A percentile compares a stretch with the other conserved stretches of the same genome.
Conservation (phyloP, 2,113 vertebrate genomes). For the Menidia beryllina region DNA sequence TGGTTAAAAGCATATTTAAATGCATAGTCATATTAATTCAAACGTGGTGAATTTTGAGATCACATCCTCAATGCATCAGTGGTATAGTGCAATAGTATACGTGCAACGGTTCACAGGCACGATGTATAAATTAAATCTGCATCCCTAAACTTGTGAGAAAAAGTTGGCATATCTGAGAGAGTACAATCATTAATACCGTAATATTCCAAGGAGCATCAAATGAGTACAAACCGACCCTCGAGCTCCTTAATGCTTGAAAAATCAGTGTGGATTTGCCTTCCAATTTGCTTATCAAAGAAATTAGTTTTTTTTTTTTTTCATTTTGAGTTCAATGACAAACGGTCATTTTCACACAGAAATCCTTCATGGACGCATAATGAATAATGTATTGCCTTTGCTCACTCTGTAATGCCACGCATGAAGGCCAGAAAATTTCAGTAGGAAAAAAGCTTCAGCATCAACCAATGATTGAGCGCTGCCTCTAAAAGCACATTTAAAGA, state of each 20-base stretch:
- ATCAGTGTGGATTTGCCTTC: slow-evolving; percentile 18
- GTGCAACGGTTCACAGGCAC: too few species aligned
- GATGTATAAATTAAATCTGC: too few species aligned
- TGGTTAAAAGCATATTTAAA: too few species aligned
- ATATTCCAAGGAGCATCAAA: slow-evolving; percentile 21
- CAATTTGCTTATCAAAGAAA: slow-evolving; percentile 42
- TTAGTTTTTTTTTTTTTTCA: slow-evolving; percentile 38
- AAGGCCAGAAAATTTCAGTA: slow-evolving; percentile 7
- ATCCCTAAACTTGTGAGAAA: too few species aligned
- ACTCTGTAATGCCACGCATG: not conserved
- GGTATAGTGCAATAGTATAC: too few species aligned
- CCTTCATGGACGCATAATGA: slow-evolving; percentile 34
- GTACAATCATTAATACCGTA: slow-evolving; percentile 43
- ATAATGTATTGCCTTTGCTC: slow-evolving; percentile 37
- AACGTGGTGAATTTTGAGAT: too few species aligned
- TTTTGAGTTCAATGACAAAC: slow-evolving; percentile 31
- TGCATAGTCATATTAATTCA: too few species aligned
- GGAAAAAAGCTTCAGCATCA: slow-evolving; percentile 27
- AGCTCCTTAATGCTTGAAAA: slow-evolving; percentile 29
- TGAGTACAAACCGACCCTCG: slow-evolving; percentile 36
- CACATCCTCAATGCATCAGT: too few species aligned
- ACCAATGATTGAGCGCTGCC: slow-evolving; percentile 62
- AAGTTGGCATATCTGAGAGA: too few species aligned
- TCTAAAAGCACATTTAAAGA: slow-evolving; percentile 47
- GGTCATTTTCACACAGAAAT: slow-evolving; percentile 19